A percentile compares a stretch with the other conserved stretches of the same genome.
These are phyloP conservation scores for Aspidoscelis tigris DNA, from an alignment of 2,113 vertebrate species.

Conservation along the genomic window DNA sequence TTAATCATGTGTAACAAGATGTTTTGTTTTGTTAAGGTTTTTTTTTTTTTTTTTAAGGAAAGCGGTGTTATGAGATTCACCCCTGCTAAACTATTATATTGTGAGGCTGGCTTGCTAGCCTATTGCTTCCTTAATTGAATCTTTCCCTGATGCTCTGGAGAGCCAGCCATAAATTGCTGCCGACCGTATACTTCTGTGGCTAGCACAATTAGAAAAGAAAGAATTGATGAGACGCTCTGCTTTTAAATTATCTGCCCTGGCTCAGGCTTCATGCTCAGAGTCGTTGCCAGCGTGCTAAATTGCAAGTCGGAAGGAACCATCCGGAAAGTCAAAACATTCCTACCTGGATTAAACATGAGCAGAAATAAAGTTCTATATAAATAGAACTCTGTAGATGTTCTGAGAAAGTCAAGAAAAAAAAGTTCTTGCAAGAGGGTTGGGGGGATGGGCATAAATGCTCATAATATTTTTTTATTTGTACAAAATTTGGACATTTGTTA, in stretches of 20 bases:
- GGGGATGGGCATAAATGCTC: too few species aligned
- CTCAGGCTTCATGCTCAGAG: background rate
- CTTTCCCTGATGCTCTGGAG: constrained; percentile 18
- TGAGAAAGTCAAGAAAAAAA: too few species aligned
- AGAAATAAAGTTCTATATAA: constrained; percentile 2
- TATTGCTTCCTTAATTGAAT: constrained; percentile 30
- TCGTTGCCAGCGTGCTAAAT: background rate
- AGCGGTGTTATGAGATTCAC: background rate
- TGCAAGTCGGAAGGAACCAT: background rate
- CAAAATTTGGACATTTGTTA: too few species aligned
- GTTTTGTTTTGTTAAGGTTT: background rate
- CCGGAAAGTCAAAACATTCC: background rate
- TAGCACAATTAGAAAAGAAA: constrained; percentile 29
- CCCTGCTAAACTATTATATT: background rate
- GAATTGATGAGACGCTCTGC: constrained; percentile 15
- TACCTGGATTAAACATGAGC: background rate
- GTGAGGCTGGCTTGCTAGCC: background rate
- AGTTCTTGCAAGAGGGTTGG: too few species aligned
- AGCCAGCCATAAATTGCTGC: constrained; percentile 2
- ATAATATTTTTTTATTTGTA: too few species aligned
- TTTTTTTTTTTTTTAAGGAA: too few species aligned
- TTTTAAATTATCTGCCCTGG: constrained; percentile 21
- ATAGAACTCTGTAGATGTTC: background rate
- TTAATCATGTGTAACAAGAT: constrained; percentile 22
- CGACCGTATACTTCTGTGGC: background rate